phyloP scores from a whole-genome alignment of 2,797 vertebrate species.

The Sebastes iracundus region DNA sequence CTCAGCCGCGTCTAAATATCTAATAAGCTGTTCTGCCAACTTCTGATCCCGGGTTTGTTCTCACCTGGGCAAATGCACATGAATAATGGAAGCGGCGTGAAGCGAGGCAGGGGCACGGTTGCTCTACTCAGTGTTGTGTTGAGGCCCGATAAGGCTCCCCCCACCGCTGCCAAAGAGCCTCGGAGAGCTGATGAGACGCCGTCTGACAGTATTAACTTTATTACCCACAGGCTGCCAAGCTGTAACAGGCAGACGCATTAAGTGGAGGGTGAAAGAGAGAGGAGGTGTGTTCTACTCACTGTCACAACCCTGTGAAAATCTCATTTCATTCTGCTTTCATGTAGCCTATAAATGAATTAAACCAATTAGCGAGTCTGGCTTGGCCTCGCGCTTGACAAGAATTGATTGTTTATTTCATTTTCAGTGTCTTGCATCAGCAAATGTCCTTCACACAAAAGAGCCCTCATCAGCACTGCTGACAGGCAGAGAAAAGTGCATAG shows the following conservation, averaged over 20 bases:
- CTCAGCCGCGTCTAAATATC: conserved; percentile 73
- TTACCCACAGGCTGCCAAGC: conserved; percentile 63
- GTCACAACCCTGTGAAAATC: conserved; percentile 58
- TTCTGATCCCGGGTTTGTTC: conserved; percentile 78
- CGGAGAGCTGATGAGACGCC: conserved; percentile 67
- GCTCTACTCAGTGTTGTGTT: conserved; percentile 62
- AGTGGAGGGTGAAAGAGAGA: conserved; percentile 45
- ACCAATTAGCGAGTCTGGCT: conserved; percentile 54
- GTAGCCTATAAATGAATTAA: conserved; percentile 50
- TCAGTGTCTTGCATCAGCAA: conserved; percentile 61
- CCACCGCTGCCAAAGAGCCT: conserved; percentile 64
- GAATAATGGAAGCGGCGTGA: conserved; percentile 74
- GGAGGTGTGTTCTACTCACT: conserved; percentile 49
- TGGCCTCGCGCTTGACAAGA: conserved; percentile 32
- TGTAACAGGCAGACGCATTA: conserved; percentile 57
- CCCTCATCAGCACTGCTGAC: conserved; percentile 34
- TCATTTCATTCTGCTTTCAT: conserved; percentile 57
- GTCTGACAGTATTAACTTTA: conserved; percentile 77
- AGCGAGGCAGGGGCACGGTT: conserved; percentile 53
- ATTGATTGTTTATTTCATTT: conserved; percentile 67
- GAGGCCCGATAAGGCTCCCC: conserved; percentile 69
- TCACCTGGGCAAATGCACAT: conserved; percentile 81
- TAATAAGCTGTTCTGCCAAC: conserved; percentile 76
- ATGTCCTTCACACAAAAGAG: conserved; percentile 52
- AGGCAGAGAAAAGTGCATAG: neutral